A percentile compares a stretch with the other conserved stretches of the same genome.
phyloP scores from a whole-genome alignment of 1,140 invertebrate genomes.

The Tetramorium simillimum region DNA sequence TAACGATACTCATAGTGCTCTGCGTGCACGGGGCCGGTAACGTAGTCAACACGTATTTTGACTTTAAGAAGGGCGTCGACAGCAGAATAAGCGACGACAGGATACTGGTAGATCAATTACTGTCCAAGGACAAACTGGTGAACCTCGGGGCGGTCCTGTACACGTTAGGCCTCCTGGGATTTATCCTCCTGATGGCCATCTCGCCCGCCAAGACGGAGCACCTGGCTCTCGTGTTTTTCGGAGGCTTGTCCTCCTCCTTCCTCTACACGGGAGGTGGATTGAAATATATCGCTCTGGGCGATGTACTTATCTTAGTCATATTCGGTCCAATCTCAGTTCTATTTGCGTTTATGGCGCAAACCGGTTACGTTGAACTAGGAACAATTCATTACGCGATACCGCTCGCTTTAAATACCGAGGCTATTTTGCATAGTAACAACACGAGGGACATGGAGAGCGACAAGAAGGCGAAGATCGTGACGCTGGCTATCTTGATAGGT shows the following conservation, averaged over 20 bases:
- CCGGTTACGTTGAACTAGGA: slow-evolving; percentile 93
- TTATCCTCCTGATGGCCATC: slow-evolving; percentile 91
- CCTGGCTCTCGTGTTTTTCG: slow-evolving; percentile 97
- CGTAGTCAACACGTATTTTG: slow-evolving; percentile 98
- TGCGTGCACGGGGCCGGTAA: slow-evolving; percentile 98
- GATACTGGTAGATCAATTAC: slow-evolving; percentile 95
- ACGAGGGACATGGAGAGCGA: slow-evolving; percentile 95
- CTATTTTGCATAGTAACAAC: slow-evolving; percentile 97
- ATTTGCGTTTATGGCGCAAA: slow-evolving; percentile 97
- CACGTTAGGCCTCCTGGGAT: slow-evolving; percentile 94
- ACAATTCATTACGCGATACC: slow-evolving; percentile 97
- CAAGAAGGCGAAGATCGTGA: slow-evolving; percentile 94
- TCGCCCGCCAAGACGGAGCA: slow-evolving; percentile 97
- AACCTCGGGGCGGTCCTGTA: slow-evolving; percentile 95
- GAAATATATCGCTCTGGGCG: slow-evolving; percentile 97
- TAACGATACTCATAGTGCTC: slow-evolving; percentile 94
- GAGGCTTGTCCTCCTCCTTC: slow-evolving; percentile 97
- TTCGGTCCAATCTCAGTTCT: slow-evolving; percentile 98
- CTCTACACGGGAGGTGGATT: slow-evolving; percentile 97
- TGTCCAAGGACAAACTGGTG: slow-evolving; percentile 94
- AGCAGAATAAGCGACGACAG: slow-evolving; percentile 96
- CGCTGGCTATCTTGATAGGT: slow-evolving; percentile 96
- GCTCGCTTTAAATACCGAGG: slow-evolving; percentile 96
- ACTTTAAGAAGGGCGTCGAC: slow-evolving; percentile 97
- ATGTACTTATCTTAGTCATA: slow-evolving; percentile 95